Evolutionary conservation across 1,140 invertebrate species (phyloP).

Genomic region (Pogonognathellus flavescens): DNA sequence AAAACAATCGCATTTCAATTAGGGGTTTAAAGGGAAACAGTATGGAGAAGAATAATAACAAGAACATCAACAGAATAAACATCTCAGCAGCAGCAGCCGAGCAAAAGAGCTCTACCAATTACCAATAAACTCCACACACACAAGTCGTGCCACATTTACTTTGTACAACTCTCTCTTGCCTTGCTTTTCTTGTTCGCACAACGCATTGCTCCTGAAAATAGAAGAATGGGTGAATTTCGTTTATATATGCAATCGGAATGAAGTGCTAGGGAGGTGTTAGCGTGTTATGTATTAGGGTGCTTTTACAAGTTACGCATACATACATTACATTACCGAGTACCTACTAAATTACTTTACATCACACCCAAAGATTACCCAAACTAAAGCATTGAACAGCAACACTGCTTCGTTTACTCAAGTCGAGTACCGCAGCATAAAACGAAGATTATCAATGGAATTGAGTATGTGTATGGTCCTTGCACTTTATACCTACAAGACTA

Average conservation of each 20-base stretch:
- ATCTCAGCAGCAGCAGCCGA: background rate
- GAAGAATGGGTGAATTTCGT: background rate
- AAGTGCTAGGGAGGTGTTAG: constrained; percentile 29
- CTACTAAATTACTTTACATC: constrained; percentile 12
- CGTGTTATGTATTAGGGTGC: constrained; percentile 24
- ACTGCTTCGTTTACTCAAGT: too few species aligned
- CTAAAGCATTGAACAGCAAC: too few species aligned
- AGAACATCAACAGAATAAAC: constrained; percentile 1
- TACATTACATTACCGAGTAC: too few species aligned
- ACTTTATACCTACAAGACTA: background rate
- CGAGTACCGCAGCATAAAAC: too few species aligned
- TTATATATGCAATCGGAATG: constrained; percentile 18
- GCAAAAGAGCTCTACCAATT: background rate
- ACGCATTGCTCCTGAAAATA: background rate
- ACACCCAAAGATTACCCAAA: background rate
- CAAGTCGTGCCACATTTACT: background rate
- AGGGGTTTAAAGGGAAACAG: background rate
- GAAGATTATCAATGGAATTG: background rate
- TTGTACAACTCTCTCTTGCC: background rate
- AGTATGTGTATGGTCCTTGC: background rate
- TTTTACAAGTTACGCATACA: constrained; percentile 26
- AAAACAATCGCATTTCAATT: constrained; percentile 61
- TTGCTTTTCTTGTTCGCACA: background rate
- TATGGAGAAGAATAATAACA: background rate
- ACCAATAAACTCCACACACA: background rate